phyloP scores from a whole-genome alignment of 2,797 vertebrate genomes.

The Cyprinodon diabolis region DNA sequence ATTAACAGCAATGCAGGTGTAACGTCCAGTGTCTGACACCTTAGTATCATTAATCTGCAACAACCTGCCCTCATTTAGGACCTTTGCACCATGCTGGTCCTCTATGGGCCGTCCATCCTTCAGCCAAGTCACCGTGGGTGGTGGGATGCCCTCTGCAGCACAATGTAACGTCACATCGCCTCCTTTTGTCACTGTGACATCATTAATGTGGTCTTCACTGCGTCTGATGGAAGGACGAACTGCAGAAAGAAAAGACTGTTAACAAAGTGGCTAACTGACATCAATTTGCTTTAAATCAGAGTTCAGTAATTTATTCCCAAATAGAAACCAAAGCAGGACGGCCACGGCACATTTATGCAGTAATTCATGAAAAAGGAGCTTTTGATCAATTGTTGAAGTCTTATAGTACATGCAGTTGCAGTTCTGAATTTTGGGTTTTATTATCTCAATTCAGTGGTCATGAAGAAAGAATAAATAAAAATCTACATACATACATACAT shows the following conservation, averaged over 20 bases:
- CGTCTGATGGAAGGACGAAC: slow-evolving; percentile 87
- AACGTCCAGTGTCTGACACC: slow-evolving; percentile 90
- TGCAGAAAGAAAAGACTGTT: slow-evolving; percentile 66
- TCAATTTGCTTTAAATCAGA: not conserved
- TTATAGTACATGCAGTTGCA: too few relatives aligned
- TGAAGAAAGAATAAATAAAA: too few relatives aligned
- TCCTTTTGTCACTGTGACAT: slow-evolving; percentile 81
- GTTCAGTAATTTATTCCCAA: not conserved
- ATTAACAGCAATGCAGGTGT: slow-evolving; percentile 91
- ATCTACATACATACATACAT: too few relatives aligned
- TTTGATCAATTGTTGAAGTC: too few relatives aligned
- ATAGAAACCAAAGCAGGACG: too few relatives aligned
- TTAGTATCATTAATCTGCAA: slow-evolving; percentile 83
- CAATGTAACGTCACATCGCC: slow-evolving; percentile 86
- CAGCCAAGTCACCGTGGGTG: slow-evolving; percentile 88
- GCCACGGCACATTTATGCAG: not conserved
- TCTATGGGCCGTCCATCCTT: slow-evolving; percentile 88
- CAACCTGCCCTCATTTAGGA: slow-evolving; percentile 81
- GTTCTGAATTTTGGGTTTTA: not conserved
- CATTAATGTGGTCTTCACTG: slow-evolving; percentile 60
- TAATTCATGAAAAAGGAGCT: not conserved
- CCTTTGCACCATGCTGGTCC: slow-evolving; percentile 62
- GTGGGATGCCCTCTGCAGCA: slow-evolving; percentile 85
- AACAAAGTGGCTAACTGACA: not conserved
- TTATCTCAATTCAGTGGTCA: too few relatives aligned